These are phyloP conservation scores for Alcis repandata DNA, from an alignment of 2,888 invertebrate genomes.

Conservation along the genomic window DNA sequence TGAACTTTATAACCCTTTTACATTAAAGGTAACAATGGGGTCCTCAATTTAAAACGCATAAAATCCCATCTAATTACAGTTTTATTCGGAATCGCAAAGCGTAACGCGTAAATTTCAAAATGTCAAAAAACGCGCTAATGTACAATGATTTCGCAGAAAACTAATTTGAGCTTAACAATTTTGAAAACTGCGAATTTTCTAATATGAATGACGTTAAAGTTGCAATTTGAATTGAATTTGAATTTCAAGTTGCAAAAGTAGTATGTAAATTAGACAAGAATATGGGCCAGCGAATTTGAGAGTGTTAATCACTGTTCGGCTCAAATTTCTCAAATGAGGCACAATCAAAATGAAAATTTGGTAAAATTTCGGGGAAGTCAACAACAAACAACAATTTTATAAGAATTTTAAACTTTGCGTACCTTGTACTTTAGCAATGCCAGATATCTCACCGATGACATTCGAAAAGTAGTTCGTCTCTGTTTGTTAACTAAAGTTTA, in stretches of 20 bases:
- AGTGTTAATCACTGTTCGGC: slow-evolving; percentile 60
- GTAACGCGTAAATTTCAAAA: slow-evolving; percentile 66
- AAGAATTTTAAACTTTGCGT: no score
- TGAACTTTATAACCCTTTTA: slow-evolving; percentile 34
- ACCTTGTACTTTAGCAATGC: no score
- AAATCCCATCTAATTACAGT: slow-evolving; percentile 69
- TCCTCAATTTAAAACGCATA: slow-evolving; percentile 69
- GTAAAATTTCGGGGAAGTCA: no score
- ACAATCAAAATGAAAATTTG: no score
- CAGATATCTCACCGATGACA: no score
- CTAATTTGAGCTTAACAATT: slow-evolving; percentile 7
- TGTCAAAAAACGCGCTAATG: slow-evolving; percentile 73
- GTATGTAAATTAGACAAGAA: slow-evolving; percentile 46
- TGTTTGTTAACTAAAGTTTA: no score
- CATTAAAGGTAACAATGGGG: slow-evolving; percentile 63
- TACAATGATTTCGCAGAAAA: slow-evolving; percentile 54
- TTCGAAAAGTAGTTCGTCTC: no score
- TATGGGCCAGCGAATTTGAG: slow-evolving; percentile 60
- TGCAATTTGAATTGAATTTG: slow-evolving; percentile 27
- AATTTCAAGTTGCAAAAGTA: slow-evolving; percentile 25
- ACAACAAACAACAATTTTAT: no score
- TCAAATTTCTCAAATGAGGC: no score
- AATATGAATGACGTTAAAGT: slow-evolving; percentile 39
- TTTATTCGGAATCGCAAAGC: slow-evolving; percentile 67
- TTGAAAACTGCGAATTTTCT: slow-evolving; percentile 19